phyloP scores from a whole-genome alignment of 2,888 invertebrate genomes.

The Myathropa florea region DNA sequence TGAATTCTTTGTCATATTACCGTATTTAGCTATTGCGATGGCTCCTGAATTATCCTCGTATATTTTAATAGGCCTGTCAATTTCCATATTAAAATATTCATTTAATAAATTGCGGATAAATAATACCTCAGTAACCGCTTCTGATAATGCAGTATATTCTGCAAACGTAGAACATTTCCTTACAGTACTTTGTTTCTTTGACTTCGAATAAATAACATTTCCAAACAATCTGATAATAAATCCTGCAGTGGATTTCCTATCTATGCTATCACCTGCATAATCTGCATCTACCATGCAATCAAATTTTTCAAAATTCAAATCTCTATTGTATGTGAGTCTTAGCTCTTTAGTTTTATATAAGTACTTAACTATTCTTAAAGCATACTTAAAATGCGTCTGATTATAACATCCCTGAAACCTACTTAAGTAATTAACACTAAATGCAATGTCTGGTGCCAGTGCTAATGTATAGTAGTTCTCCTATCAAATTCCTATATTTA shows the following conservation, averaged over 20 bases:
- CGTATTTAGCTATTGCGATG: not conserved
- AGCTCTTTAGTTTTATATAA: not conserved
- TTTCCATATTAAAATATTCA: not conserved
- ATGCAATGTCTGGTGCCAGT: not conserved
- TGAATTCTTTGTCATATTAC: constrained; percentile 4
- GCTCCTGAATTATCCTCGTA: not conserved
- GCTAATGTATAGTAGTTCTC: constrained; percentile 1
- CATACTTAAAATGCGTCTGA: no score
- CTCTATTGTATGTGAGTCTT: not conserved
- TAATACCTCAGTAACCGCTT: not conserved
- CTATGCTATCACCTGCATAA: not conserved
- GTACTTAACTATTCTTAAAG: no score
- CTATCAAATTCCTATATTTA: constrained; percentile 72
- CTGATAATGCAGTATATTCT: not conserved
- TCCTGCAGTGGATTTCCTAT: no score
- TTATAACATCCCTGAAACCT: no score
- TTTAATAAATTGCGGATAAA: not conserved
- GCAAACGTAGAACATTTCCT: not conserved
- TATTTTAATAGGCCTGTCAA: not conserved
- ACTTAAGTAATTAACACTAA: no score
- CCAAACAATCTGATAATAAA: not conserved
- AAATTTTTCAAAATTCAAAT: not conserved
- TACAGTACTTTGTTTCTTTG: not conserved
- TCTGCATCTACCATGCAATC: not conserved
- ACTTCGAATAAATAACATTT: not conserved